phyloP scores from a whole-genome alignment of 2,888 invertebrate genomes.

The Nomada fucata region DNA sequence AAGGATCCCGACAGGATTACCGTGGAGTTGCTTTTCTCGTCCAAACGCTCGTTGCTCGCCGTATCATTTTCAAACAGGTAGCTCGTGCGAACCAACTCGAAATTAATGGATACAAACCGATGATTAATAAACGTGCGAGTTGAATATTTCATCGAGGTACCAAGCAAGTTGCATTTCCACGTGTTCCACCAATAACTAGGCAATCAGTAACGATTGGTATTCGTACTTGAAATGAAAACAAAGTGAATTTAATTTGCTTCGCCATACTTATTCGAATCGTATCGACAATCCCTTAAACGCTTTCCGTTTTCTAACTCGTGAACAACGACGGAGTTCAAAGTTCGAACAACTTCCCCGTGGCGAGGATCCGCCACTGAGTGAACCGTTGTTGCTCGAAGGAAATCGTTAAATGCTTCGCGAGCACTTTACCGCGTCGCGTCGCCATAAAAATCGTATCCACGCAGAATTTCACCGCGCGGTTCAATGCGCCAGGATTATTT shows the following conservation, averaged over 20 bases:
- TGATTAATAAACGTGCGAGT: neutral
- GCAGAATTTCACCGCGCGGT: neutral
- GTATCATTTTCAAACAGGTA: neutral
- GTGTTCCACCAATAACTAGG: neutral
- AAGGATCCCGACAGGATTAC: conserved; percentile 17
- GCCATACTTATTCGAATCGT: neutral
- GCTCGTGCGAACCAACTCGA: neutral
- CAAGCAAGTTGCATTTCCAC: neutral
- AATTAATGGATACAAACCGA: neutral
- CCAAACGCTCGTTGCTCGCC: conserved; percentile 2
- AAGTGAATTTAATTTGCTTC: neutral
- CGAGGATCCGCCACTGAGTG: neutral
- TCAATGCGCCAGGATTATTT: conserved; percentile 12
- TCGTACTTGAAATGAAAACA: neutral
- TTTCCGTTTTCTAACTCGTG: neutral
- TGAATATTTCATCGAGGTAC: neutral
- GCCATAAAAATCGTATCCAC: conserved; percentile 4
- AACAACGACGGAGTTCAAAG: neutral
- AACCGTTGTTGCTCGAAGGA: neutral
- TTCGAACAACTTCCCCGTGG: neutral
- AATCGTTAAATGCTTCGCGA: conserved; percentile 1
- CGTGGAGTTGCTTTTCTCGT: conserved; percentile 1
- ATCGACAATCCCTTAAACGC: neutral
- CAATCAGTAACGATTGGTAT: neutral
- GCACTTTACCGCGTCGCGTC: neutral